phyloP scores from a whole-genome alignment of 2,113 vertebrate species.

The Oriolus oriolus region DNA sequence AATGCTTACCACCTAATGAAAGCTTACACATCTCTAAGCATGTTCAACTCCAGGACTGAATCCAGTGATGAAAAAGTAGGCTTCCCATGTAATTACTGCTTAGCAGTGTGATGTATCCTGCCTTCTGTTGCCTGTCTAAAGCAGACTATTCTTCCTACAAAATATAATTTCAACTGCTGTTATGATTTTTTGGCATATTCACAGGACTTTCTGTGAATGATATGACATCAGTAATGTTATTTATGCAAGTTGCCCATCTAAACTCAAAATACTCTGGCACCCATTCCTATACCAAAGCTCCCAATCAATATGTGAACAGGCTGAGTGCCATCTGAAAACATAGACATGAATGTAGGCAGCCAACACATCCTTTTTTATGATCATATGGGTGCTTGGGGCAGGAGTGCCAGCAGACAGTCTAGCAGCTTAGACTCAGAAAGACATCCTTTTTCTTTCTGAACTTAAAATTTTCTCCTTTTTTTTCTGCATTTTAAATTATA shows the following conservation, averaged over 20 bases:
- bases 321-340: slow-evolving; percentile 22
- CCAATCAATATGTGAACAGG: background rate
- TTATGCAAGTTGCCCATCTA: slow-evolving; percentile 34
- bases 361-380: slow-evolving; percentile 7
- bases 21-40: background rate
- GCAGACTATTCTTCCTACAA: background rate
- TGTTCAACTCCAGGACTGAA: background rate
- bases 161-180: background rate
- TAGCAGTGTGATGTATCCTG: background rate
- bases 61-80: background rate
- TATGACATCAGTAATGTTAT: background rate
- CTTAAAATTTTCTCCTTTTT: background rate
- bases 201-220: background rate
- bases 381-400: background rate
- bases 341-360: background rate
- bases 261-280: slow-evolving; percentile 16
- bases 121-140: slow-evolving; percentile 16
- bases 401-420: background rate
- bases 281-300: background rate
- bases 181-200: slow-evolving; percentile 10
- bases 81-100: background rate
- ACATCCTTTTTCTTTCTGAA: background rate
- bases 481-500: background rate
- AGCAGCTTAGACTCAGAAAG: background rate
- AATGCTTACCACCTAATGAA: background rate